Conservation (phyloP, 2,888 invertebrate genomes). For the Julus scanicus region DNA sequence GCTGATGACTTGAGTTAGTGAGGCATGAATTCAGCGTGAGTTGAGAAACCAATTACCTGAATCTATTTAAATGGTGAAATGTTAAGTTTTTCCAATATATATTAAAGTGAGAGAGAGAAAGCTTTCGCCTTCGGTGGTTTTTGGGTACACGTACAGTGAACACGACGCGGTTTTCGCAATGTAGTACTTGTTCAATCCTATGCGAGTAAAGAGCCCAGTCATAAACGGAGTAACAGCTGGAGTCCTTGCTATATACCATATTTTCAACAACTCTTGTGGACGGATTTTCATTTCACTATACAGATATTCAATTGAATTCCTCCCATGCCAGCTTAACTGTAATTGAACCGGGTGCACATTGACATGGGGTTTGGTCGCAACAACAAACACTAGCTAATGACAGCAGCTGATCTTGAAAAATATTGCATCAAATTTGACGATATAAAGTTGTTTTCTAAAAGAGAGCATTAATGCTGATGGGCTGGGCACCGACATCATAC, state of each 20-base stretch:
- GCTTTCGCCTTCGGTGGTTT: constrained; percentile 32
- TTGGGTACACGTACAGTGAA: background rate
- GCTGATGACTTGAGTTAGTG: constrained; percentile 36
- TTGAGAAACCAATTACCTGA: constrained; percentile 51
- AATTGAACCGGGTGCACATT: constrained; percentile 7
- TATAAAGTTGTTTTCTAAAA: background rate
- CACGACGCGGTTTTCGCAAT: background rate
- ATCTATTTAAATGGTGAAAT: constrained; percentile 45
- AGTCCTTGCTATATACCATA: background rate
- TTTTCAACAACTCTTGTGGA: constrained; percentile 14
- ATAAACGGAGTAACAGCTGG: constrained; percentile 39
- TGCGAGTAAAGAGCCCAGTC: background rate
- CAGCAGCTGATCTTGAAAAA: constrained; percentile 16
- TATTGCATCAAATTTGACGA: background rate
- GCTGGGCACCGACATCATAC: background rate
- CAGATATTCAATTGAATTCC: constrained; percentile 11
- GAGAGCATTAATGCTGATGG: background rate
- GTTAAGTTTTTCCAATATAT: constrained; percentile 43
- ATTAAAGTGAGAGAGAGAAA: background rate
- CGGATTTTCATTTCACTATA: constrained; percentile 8
- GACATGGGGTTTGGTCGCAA: background rate
- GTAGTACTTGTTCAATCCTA: background rate
- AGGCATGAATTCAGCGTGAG: constrained; percentile 44
- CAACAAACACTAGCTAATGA: constrained; percentile 35
- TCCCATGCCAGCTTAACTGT: background rate